Base-by-base conservation (phyloP, 2,888 invertebrate species). In the Gastracanthus pulcherrimus region DNA sequence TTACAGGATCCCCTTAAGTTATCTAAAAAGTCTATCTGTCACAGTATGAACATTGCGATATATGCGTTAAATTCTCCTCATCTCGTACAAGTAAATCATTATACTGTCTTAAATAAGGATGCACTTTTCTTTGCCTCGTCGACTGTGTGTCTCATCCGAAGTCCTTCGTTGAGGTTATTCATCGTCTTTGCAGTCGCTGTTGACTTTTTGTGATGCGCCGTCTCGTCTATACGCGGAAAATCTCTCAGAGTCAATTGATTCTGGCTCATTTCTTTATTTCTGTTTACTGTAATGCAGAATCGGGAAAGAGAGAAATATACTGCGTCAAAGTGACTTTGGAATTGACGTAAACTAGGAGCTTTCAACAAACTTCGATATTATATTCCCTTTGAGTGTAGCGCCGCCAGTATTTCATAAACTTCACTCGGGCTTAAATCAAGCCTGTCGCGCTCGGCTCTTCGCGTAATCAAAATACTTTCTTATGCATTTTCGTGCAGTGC, bases 171-270 rank as follows among this genome's bases (percentile, higher is more conserved):
- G 5, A 62, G 19, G 29, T 41, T 29, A 41, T 51, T 38, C 38
- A 36, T 38, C 45, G 26, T 36, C 36, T 69, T 62, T 69, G 36
- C 31, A 41, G 9, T 5, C 13, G 9, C 45, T 45, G 16, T 31
- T n/a, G 48, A 48, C 38, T 31, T 41, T 34, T 26, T 48, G 23
- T n/a, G n/a, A n/a, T n/a, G n/a, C n/a, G n/a, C n/a, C n/a, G n/a
- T n/a, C n/a, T n/a, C 16, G 5, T 62, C n/a, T 77, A 76, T 77
- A 67, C 72, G 82, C 64, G 51, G 67, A 66, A 80, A 84, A 83
- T 81, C 76, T 78, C 80, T 78, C 76, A 64, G 80, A 83, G 82
- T 81, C 83, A 64, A 71, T 80, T 71, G 76, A 80, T 76, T 64
- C 41, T 13, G 45, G 31, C 16, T 62, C 19, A 70, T 64, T 66